Base-by-base conservation (phyloP, 2,888 invertebrate species). In the Acholoe squamosa region DNA sequence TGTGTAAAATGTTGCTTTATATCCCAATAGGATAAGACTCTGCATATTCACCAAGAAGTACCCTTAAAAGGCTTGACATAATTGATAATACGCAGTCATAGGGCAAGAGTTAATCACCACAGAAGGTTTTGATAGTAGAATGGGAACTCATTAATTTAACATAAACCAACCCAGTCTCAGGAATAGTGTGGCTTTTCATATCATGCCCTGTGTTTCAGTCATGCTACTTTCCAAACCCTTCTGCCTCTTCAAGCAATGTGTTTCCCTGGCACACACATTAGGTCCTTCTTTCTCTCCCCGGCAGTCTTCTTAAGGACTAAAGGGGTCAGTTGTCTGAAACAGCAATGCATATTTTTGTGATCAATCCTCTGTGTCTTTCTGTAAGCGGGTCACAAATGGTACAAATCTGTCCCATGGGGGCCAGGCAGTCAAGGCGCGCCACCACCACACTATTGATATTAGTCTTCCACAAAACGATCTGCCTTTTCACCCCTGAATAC, bases 281-380 rank as follows among this genome's bases (percentile, higher is more conserved):
- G 1, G 61, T 14, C 61, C 19, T 61, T 61, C 61, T 19, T 61
- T 19, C 61, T 54, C 54, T 61, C 1, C 61, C 5, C 61, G 10
- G 3, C 43, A 43, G 3, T 3, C 5, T 10, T 10, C 61, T 19
- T 19, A 3, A 61, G 61, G 14, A 7, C 61, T 61, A 3, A 61
- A 19, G 61, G 5, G 61, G 61, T 61, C n/a, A n/a, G 61, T 19
- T 14, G 19, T 61, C 61, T n/a, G 5, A 61, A 61, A 14, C 22
- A 61, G 22, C 61, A 61, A 61, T 61, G 61, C 61, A 61, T 61
- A 61, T 61, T 61, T 61, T 61, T 61, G 12, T n/a, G 22, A 61
- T 61, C 61, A 61, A n/a, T 61, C n/a, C 14, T n/a, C n/a, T 19
- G 7, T 12, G 22, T n/a, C 12, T n/a, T 61, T 19, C 61, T 19